These are phyloP conservation scores for Palloptera scutellata DNA, from an alignment of 2,888 invertebrate species.

Conservation along the genomic window DNA sequence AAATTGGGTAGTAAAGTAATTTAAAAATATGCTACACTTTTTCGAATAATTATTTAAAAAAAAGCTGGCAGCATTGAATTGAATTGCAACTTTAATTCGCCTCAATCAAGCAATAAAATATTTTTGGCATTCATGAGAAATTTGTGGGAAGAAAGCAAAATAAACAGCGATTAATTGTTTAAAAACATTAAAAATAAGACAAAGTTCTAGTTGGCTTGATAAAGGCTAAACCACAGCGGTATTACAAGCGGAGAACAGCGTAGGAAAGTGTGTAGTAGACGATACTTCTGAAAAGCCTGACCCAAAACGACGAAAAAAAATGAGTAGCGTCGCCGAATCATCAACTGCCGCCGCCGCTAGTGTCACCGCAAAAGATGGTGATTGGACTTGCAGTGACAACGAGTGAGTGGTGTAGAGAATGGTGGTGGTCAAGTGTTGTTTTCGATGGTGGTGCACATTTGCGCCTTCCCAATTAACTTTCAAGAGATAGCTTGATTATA, in stretches of 20 bases:
- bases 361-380: slow-evolving; percentile 41
- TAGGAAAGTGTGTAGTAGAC: neutral
- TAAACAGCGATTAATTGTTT: neutral
- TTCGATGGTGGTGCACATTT: slow-evolving; percentile 33
- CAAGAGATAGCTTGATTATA: too few relatives aligned
- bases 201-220: neutral
- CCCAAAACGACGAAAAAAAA: slow-evolving; percentile 15
- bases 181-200: slow-evolving; percentile 1
- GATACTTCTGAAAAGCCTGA: slow-evolving; percentile 6
- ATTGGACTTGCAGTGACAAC: slow-evolving; percentile 57
- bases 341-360: slow-evolving; percentile 24
- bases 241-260: neutral
- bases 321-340: slow-evolving; percentile 32
- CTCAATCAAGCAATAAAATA: neutral
- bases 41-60: too few relatives aligned
- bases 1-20: too few relatives aligned
- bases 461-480: slow-evolving; percentile 25
- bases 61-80: too few relatives aligned
- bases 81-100: neutral
- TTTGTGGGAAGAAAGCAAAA: neutral
- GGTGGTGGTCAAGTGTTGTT: slow-evolving; percentile 41
- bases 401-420: slow-evolving; percentile 58
- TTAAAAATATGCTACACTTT: too few relatives aligned
- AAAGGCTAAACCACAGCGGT: neutral
- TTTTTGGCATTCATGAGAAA: neutral